Evolutionary conservation across 2,888 invertebrate species (phyloP).

Genomic region (Conistra vaccinii): DNA sequence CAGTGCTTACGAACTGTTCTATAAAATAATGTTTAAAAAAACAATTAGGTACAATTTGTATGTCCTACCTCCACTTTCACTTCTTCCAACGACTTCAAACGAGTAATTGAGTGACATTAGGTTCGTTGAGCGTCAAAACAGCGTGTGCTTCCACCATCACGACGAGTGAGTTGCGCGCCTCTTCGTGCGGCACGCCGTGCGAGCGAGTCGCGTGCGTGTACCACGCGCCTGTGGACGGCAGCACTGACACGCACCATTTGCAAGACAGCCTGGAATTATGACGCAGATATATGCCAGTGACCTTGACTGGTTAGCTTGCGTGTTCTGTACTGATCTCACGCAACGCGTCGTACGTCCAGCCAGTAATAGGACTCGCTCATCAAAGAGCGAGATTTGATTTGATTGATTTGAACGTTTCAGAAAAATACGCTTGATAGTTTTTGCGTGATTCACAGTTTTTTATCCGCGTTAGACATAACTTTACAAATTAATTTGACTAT

Average conservation of each 20-base stretch:
- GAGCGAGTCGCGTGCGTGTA: constrained; percentile 90
- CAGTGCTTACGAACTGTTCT: not conserved
- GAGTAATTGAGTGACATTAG: constrained; percentile 85
- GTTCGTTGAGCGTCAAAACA: constrained; percentile 88
- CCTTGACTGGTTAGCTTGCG: no score
- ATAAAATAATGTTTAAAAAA: no score
- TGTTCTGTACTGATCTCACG: no score
- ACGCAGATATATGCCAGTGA: no score
- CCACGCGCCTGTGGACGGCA: constrained; percentile 91
- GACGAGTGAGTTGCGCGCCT: constrained; percentile 91
- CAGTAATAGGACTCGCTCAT: no score
- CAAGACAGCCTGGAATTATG: constrained; percentile 86
- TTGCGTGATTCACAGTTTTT: no score
- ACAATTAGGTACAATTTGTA: constrained; percentile 7
- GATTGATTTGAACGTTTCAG: no score
- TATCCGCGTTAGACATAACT: no score
- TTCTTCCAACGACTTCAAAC: constrained; percentile 51
- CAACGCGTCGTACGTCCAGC: no score
- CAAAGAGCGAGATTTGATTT: no score
- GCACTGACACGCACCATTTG: constrained; percentile 89
- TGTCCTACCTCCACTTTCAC: constrained; percentile 26
- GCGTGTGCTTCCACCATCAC: constrained; percentile 92
- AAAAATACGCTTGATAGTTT: no score
- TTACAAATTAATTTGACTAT: no score
- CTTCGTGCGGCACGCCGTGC: constrained; percentile 90